A percentile compares a stretch with the other conserved stretches of the same genome.
phyloP scores from a whole-genome alignment of 2,888 invertebrate genomes.

The Drosophila nr. fundita region DNA sequence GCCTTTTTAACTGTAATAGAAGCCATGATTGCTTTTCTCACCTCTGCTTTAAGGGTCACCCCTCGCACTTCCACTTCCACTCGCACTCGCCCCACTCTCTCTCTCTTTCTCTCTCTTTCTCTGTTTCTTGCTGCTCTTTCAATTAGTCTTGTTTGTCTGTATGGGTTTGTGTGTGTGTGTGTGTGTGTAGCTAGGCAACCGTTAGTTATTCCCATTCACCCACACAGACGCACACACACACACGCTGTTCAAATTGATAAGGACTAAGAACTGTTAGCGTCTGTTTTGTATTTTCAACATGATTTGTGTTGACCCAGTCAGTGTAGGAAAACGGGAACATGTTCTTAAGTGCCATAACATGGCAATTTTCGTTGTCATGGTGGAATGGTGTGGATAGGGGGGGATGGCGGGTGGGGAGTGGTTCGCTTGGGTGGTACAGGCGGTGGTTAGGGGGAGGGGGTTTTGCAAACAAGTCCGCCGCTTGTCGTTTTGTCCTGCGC shows the following conservation, averaged over 20 bases:
- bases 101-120: background rate
- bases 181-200: conserved; percentile 48
- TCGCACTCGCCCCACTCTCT: background rate
- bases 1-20: conserved; percentile 30
- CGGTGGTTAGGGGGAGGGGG: background rate
- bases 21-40: conserved; percentile 28
- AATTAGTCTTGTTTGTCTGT: conserved; percentile 25
- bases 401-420: background rate
- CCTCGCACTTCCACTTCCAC: background rate
- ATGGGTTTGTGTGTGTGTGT: conserved; percentile 12
- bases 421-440: background rate
- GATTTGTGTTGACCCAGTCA: conserved; percentile 64
- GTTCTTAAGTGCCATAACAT: conserved; percentile 16
- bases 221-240: conserved; percentile 16
- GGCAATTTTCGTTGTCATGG: conserved; percentile 1
- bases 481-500: conserved; percentile 46
- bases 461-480: conserved; percentile 1
- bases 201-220: conserved; percentile 16
- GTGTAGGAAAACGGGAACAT: conserved; percentile 36
- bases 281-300: conserved; percentile 44
- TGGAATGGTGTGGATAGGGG: background rate
- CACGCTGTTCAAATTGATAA: conserved; percentile 50
- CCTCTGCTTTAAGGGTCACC: conserved; percentile 3
- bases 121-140: conserved; percentile 3
- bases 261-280: conserved; percentile 43